Base-by-base conservation (phyloP, 2,113 vertebrate genomes). In the Microcebus ravelobensis region DNA sequence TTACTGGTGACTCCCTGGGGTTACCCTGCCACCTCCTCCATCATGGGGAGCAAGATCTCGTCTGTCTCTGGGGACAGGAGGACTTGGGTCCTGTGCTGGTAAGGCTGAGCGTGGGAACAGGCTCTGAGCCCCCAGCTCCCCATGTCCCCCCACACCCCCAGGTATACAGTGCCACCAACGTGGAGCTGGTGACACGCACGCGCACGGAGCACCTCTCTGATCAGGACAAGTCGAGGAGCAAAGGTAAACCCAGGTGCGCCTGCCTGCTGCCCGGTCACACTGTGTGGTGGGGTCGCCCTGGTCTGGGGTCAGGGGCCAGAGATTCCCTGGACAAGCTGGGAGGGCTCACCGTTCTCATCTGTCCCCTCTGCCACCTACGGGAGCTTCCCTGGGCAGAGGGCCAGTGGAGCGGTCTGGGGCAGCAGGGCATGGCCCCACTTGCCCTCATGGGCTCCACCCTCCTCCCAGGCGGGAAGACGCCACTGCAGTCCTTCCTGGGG, bases 141-240 rank as follows among this genome's bases (percentile, higher is more conserved):
- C 25, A 5, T 87, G 15, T 90, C 18, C 42, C 79, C 71, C 94
- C 29, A 29, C 92, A 8, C 71, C 34, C 45, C 59, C 97, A 99
- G 99, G 99, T 99, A 29, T 99, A 99, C 94, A 99, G 99, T 7
- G 99, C 99, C 91, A 99, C 99, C 97, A 99, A 99, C 0, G 99
- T 99, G 97, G 99, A 99, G 98, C 98, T 99, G 97, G 99, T 99
- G 98, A 99, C 99, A 95, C 99, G 99, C 98, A 99, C 99, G 27
- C 99, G 99, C 97, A 99, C 99, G 0, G 99, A 99, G 96, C 99
- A 99, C 86, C 99, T 99, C 52, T 99, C 99, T 0, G 99, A 99
- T 94, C 99, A 99, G 98, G 99, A 99, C 99, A 99, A 99, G 98
- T 99, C 99, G 81, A 99, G 99, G 96, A 99, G 98, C 94, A 99